Percentiles rank a stretch among this genome's conserved stretches.
Evolutionary conservation across 2,888 invertebrate species (phyloP).

Genomic region (Drosophila birchii): DNA sequence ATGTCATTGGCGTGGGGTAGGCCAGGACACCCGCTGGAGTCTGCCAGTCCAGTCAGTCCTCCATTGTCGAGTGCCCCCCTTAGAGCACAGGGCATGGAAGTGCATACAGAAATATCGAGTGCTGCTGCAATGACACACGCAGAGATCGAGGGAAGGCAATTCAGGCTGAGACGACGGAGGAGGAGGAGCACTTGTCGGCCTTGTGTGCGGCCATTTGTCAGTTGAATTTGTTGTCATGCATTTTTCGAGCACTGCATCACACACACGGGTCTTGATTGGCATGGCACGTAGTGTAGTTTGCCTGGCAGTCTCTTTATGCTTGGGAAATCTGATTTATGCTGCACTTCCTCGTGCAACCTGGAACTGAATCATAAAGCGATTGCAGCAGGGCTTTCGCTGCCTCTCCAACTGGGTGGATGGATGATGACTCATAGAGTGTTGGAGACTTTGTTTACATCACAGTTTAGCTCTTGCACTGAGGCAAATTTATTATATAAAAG

Average conservation of each 20-base stretch:
- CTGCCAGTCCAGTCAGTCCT: conserved; percentile 13
- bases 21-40: conserved; percentile 42
- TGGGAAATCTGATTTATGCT: conserved; percentile 50
- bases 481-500: background rate
- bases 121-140: conserved; percentile 50
- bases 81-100: background rate
- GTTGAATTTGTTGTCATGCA: conserved; percentile 35
- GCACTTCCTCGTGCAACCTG: conserved; percentile 58
- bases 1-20: conserved; percentile 57
- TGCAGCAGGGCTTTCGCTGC: conserved; percentile 55
- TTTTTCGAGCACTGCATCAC: conserved; percentile 44
- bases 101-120: conserved; percentile 39
- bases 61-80: conserved; percentile 29
- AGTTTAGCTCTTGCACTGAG: conserved; percentile 24
- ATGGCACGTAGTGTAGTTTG: conserved; percentile 47
- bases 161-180: background rate
- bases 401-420: conserved; percentile 44
- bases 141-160: conserved; percentile 11
- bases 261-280: conserved; percentile 53
- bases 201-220: conserved; percentile 66
- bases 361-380: conserved; percentile 38
- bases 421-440: conserved; percentile 56
- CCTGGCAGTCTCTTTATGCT: conserved; percentile 11
- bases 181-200: conserved; percentile 52
- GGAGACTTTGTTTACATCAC: conserved; percentile 68